These are phyloP conservation scores for Octodonta nipae DNA, from an alignment of 2,888 invertebrate species.

Conservation along the genomic window DNA sequence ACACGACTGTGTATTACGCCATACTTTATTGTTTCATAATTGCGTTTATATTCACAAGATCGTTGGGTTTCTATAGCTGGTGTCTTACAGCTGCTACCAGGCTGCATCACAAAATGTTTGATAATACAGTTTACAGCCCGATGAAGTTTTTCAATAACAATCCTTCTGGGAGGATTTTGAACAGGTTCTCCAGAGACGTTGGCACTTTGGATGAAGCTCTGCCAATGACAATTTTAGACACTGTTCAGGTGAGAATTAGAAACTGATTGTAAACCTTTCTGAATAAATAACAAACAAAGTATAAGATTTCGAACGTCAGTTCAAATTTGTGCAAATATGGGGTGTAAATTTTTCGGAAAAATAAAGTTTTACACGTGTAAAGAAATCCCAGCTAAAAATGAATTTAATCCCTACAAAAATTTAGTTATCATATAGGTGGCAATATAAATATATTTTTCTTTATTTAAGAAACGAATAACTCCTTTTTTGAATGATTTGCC, in stretches of 20 bases:
- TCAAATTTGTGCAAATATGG: no score
- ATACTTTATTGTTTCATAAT: slow-evolving; percentile 4
- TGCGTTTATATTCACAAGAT: slow-evolving; percentile 34
- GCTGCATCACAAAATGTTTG: slow-evolving; percentile 42
- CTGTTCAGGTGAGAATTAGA: slow-evolving; percentile 28
- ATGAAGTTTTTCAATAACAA: slow-evolving; percentile 59
- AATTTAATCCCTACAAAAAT: no score
- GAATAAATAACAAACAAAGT: background rate
- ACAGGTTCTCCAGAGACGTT: slow-evolving; percentile 61
- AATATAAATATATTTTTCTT: no score
- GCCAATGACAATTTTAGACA: slow-evolving; percentile 40
- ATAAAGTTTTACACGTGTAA: no score
- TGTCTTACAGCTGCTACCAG: slow-evolving; percentile 42
- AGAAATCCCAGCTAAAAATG: no score
- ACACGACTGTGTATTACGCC: slow-evolving; percentile 7
- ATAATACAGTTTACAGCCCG: slow-evolving; percentile 47
- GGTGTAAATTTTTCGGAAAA: no score
- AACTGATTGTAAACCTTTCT: background rate
- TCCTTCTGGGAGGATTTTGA: slow-evolving; percentile 49
- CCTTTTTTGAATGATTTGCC: no score
- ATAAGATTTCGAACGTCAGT: no score
- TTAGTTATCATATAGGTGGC: no score
- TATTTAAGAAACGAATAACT: no score
- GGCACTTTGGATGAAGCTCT: slow-evolving; percentile 44
- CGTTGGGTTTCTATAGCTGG: slow-evolving; percentile 38